Conservation (phyloP, 2,888 invertebrate species). For the Isotomurus palustris region DNA sequence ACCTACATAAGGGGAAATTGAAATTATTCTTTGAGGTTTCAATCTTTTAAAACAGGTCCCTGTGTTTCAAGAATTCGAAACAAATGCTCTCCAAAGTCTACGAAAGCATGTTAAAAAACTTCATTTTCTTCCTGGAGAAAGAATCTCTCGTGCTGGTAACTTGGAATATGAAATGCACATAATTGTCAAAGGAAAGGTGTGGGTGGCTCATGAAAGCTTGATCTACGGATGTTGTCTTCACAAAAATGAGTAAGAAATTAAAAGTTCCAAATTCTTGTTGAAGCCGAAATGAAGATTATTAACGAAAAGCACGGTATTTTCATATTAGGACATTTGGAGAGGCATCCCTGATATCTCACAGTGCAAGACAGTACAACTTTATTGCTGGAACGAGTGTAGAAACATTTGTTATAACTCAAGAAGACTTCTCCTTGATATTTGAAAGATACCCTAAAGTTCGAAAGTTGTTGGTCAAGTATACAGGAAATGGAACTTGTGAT, state of each 20-base stretch:
- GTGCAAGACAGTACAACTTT: conserved; percentile 13
- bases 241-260: conserved; percentile 15
- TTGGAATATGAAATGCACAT: conserved; percentile 13
- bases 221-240: conserved; percentile 14
- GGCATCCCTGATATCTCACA: conserved; percentile 11
- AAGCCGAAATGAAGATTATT: not conserved
- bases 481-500: conserved; percentile 18
- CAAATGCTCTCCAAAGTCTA: not conserved
- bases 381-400: conserved; percentile 20
- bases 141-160: conserved; percentile 2
- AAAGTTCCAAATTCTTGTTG: not conserved
- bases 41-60: conserved; percentile 2
- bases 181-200: conserved; percentile 15
- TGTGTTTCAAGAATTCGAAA: conserved; percentile 7
- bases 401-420: conserved; percentile 11
- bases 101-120: conserved; percentile 9
- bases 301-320: not conserved
- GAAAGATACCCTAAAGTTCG: not conserved
- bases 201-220: conserved; percentile 13
- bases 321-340: conserved; percentile 21
- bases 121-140: conserved; percentile 7
- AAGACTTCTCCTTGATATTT: conserved; percentile 13
- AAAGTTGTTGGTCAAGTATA: not conserved
- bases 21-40: not conserved
- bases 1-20: not conserved